A percentile compares a stretch with the other conserved stretches of the same genome.
phyloP scores from a whole-genome alignment of 2,113 vertebrate species.

The Muntiacus reevesi region DNA sequence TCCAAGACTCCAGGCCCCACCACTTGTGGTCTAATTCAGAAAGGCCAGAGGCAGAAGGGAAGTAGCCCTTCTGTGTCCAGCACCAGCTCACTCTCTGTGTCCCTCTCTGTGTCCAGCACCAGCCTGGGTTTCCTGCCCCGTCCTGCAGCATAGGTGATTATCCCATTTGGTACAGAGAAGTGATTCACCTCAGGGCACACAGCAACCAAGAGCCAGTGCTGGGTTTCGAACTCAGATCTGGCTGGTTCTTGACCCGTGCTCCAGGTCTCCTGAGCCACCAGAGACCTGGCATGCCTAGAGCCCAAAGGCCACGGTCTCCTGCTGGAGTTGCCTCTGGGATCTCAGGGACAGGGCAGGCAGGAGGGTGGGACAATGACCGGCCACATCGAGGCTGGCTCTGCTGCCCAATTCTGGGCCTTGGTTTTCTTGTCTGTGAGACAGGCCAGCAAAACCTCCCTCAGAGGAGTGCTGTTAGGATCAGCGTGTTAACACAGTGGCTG shows the following conservation, averaged over 20 bases:
- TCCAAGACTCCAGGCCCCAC: background rate
- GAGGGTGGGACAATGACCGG: background rate
- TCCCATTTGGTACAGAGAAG: background rate
- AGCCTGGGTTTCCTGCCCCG: background rate
- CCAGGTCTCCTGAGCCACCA: background rate
- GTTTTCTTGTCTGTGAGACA: background rate
- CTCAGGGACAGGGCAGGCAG: background rate
- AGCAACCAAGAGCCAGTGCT: background rate
- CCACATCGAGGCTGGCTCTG: background rate
- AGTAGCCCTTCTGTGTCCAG: background rate
- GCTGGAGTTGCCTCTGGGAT: background rate
- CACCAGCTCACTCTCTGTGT: background rate
- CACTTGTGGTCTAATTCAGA: background rate
- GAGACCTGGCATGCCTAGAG: background rate
- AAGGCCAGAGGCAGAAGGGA: background rate
- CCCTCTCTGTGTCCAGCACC: background rate
- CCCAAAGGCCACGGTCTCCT: background rate
- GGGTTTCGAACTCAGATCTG: background rate
- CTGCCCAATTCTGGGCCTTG: background rate
- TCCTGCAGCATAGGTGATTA: too few relatives aligned
- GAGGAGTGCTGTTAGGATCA: background rate
- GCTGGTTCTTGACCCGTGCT: background rate
- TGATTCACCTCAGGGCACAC: background rate
- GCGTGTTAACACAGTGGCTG: too few relatives aligned
- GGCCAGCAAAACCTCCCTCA: background rate